Conservation (phyloP, 2,113 vertebrate species). For the Phyllopteryx taeniolatus region DNA sequence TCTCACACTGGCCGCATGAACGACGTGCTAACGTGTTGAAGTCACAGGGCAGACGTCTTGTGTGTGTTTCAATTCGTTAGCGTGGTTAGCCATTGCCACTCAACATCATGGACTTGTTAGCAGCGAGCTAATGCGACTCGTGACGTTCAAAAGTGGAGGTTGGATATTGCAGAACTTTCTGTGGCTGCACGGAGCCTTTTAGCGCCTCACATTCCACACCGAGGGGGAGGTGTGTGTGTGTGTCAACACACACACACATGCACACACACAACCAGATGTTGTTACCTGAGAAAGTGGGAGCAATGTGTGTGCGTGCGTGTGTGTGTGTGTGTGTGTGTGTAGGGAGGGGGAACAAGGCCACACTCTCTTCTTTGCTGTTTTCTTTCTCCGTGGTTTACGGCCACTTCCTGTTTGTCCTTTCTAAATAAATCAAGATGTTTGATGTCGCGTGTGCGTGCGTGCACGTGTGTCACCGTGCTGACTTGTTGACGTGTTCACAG, state of each 20-base stretch:
- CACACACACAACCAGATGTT: constrained; percentile 38
- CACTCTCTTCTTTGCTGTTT: background rate
- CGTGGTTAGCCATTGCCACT: too few species aligned
- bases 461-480: background rate
- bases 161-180: background rate
- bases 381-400: background rate
- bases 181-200: constrained; percentile 9
- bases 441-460: background rate
- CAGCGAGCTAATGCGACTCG: too few species aligned
- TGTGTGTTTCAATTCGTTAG: background rate
- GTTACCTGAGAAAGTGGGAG: constrained; percentile 38
- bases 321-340: background rate
- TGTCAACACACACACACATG: background rate
- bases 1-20: background rate
- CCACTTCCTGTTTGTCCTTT: background rate
- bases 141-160: too few species aligned
- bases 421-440: background rate
- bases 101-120: background rate
- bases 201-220: constrained; percentile 39
- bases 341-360: constrained; percentile 12
- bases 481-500: constrained; percentile 55
- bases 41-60: background rate
- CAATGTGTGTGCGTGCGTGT: background rate
- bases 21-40: background rate
- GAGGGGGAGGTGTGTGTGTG: constrained; percentile 27